These are phyloP conservation scores for Drosophila ezoana DNA, from an alignment of 2,888 invertebrate species.

Conservation along the genomic window DNA sequence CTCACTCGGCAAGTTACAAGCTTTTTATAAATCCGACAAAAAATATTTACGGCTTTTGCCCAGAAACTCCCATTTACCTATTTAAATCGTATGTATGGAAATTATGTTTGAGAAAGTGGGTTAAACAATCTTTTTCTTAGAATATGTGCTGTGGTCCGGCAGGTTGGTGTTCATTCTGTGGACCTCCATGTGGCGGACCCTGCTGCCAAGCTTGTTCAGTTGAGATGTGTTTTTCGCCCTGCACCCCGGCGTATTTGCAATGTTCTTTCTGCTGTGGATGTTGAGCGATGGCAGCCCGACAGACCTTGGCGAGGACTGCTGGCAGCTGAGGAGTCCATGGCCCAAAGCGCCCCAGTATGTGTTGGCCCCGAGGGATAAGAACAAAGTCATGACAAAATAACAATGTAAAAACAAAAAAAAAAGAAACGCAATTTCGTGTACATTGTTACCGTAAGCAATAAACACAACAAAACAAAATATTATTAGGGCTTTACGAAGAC, in stretches of 20 bases:
- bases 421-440: neutral
- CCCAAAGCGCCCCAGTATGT: neutral
- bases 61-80: neutral
- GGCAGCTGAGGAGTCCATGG: neutral
- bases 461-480: neutral
- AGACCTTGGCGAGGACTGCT: neutral
- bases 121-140: neutral
- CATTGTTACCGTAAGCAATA: neutral
- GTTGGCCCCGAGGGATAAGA: neutral
- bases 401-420: constrained; percentile 52
- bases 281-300: neutral
- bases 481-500: too few species aligned
- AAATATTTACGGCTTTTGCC: neutral
- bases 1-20: neutral
- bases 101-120: neutral
- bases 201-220: constrained; percentile 54
- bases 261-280: constrained; percentile 44
- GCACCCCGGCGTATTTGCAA: constrained; percentile 69
- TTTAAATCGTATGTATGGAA: neutral
- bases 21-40: neutral
- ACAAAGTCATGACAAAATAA: constrained; percentile 16
- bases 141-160: constrained; percentile 66
- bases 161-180: constrained; percentile 52
- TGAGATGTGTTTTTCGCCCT: constrained; percentile 56
- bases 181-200: constrained; percentile 58